phyloP scores from a whole-genome alignment of 2,888 invertebrate genomes.

The Serripes groenlandicus region DNA sequence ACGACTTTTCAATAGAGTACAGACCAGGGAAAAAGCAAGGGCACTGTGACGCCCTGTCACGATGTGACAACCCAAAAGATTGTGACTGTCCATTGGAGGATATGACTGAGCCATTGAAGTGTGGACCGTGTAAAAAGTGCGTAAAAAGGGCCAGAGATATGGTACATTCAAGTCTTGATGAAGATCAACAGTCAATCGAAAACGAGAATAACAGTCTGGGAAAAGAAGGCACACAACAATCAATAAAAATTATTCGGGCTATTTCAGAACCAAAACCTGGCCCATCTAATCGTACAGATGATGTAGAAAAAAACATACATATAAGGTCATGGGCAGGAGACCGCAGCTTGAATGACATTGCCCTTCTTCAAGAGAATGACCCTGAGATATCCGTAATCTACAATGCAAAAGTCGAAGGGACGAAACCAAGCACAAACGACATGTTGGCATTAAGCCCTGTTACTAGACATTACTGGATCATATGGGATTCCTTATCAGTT shows the following conservation, averaged over 20 bases:
- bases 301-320: not conserved
- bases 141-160: constrained; percentile 25
- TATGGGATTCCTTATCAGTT: constrained; percentile 20
- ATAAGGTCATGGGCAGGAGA: not conserved
- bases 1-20: constrained; percentile 35
- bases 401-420: not conserved
- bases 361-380: not conserved
- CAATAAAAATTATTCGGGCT: too few relatives aligned
- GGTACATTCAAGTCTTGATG: not conserved
- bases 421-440: not conserved
- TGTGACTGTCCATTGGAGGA: constrained; percentile 20
- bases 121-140: constrained; percentile 30
- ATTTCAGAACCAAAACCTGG: not conserved
- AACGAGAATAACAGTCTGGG: too few relatives aligned
- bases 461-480: constrained; percentile 32
- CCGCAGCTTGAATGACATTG: not conserved
- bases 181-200: not conserved
- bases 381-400: not conserved
- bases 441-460: constrained; percentile 20
- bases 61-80: constrained; percentile 23
- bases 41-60: constrained; percentile 32
- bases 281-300: not conserved
- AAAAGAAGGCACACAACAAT: too few relatives aligned
- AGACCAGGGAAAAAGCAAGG: constrained; percentile 32
- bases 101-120: constrained; percentile 27